Base-by-base conservation (phyloP, 2,888 invertebrate species). In the Craniophora ligustri region DNA sequence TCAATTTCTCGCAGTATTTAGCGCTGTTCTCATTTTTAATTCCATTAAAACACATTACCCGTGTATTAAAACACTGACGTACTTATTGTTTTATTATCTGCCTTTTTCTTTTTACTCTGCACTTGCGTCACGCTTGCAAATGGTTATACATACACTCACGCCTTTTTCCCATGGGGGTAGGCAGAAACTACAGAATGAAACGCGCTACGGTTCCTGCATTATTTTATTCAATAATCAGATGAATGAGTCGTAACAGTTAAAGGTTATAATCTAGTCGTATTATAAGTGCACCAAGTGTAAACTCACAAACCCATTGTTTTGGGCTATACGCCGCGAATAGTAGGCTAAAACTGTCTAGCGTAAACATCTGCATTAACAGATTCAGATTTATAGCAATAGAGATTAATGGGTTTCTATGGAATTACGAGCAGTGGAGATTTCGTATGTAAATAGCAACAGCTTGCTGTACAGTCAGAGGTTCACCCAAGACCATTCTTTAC, bases 301-400 rank as follows among this genome's bases (percentile, higher is more conserved):
- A 57, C 44, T 45, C 35, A 49, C 32, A 56, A 65, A 58, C 18
- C 49, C 55, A 50, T 54, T 72, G 68, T 67, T 55, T 72, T 63
- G 51, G 48, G 46, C 48, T 54, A 39, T 39, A 50, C 53, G 58
- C 42, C 51, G 34, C 48, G 39, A 56, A 67, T 63, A 56, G 58
- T 66, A 50, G 28, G 46, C 46, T 65, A 58, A 66, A 70, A 58
- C 53, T 40, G 57, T 46, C 15, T 58, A 34, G 30, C 42, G 59
- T 68, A 68, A 63, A 68, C 68, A 72, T 67, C 31, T 49, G 61
- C 56, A 66, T 45, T 44, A 56, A 66, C 56, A 54, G 36, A 56
- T 42, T 48, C 67, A 63, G 56, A 66, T 57, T 56, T 59, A 64
- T 68, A 32, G 56, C 64, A 39, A 30, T 63, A 48, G 26, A 64